Percentiles rank a stretch among this genome's conserved stretches.
Conservation (phyloP, 2,888 invertebrate species). For the Microchrysa polita region DNA sequence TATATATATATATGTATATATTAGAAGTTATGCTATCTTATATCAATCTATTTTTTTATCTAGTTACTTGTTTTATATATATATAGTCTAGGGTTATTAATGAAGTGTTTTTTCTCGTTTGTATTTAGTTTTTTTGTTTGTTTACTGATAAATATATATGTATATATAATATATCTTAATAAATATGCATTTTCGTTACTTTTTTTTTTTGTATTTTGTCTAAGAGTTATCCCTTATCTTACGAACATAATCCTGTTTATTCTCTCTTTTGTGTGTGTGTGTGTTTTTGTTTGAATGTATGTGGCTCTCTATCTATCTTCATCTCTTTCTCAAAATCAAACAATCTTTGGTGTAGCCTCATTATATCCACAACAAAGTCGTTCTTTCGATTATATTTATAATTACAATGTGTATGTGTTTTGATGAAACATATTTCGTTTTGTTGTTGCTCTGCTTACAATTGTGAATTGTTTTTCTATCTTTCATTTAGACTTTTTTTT, state of each 20-base stretch:
- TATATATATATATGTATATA: conserved; percentile 31
- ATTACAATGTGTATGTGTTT: conserved; percentile 44
- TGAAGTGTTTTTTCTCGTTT: conserved; percentile 35
- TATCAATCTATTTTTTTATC: conserved; percentile 35
- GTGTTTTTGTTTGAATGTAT: no score
- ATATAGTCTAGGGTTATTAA: conserved; percentile 38
- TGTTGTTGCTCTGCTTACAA: conserved; percentile 46
- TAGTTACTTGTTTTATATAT: conserved; percentile 22
- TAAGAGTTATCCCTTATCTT: conserved; percentile 50
- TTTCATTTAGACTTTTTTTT: conserved; percentile 30
- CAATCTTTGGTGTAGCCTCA: conserved; percentile 56
- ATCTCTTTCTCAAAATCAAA: conserved; percentile 40
- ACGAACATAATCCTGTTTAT: conserved; percentile 35
- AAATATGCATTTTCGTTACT: conserved; percentile 51
- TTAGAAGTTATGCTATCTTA: conserved; percentile 38
- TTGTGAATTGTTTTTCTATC: conserved; percentile 17
- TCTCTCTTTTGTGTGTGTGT: background rate
- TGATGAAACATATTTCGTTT: no score
- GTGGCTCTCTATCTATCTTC: no score
- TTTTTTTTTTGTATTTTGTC: conserved; percentile 51
- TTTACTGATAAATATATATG: conserved; percentile 36
- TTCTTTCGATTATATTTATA: conserved; percentile 52
- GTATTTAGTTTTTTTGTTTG: conserved; percentile 33
- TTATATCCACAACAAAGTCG: conserved; percentile 49
- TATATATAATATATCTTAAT: conserved; percentile 45